These are phyloP conservation scores for Trichomycterus rosablanca DNA, from an alignment of 2,113 vertebrate genomes.

Conservation along the genomic window DNA sequence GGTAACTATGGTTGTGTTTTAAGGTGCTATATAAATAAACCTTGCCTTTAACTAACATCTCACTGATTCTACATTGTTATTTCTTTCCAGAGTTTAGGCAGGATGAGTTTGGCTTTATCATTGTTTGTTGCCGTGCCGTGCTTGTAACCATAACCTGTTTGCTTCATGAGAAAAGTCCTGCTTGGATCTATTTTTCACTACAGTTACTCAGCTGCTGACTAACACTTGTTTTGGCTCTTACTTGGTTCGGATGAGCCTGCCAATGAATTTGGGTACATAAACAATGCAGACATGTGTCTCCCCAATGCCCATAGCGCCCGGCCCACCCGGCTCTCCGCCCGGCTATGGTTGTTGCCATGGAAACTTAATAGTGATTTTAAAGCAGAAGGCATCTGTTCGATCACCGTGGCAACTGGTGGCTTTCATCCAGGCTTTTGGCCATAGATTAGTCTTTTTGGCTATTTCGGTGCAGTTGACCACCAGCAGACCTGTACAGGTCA, in stretches of 20 bases:
- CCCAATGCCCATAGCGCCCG: constrained; percentile 29
- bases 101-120: constrained; percentile 2
- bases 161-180: constrained; percentile 5
- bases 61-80: constrained; percentile 25
- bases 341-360: constrained; percentile 52
- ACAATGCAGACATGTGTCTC: constrained; percentile 39
- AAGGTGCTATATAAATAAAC: no score
- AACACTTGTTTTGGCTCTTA: constrained; percentile 16
- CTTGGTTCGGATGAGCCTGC: constrained; percentile 16
- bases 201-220: no score
- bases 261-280: constrained; percentile 36
- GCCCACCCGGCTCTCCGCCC: constrained; percentile 41
- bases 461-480: constrained; percentile 43
- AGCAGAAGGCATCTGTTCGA: constrained; percentile 48
- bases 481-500: constrained; percentile 9
- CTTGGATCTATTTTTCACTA: no score
- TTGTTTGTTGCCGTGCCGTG: constrained; percentile 24
- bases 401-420: constrained; percentile 52
- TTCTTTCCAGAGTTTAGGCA: constrained; percentile 14
- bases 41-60: no score
- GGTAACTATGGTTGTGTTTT: no score
- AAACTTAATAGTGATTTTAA: constrained; percentile 54
- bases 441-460: constrained; percentile 33
- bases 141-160: constrained; percentile 14
- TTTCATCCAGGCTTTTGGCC: constrained; percentile 43